A percentile compares a stretch with the other conserved stretches of the same genome.
Conservation (phyloP, 2,888 invertebrate genomes). For the Silvanus unidentatus region DNA sequence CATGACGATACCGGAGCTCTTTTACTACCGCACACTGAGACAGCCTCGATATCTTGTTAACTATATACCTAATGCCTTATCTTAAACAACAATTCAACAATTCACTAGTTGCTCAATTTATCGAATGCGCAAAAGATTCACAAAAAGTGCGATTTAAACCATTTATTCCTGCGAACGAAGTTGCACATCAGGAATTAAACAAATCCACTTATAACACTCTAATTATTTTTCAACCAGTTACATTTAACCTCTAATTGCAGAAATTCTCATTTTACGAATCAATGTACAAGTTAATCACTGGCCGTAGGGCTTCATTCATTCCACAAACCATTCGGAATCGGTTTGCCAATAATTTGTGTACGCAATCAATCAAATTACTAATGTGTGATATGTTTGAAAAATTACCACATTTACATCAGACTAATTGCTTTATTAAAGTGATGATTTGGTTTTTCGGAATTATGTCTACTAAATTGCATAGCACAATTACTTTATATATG, state of each 20-base stretch:
- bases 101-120: background rate
- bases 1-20: constrained; percentile 23
- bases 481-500: no score
- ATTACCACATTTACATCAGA: background rate
- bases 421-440: background rate
- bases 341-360: constrained; percentile 34
- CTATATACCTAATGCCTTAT: background rate
- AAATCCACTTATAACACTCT: no score
- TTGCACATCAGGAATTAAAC: no score
- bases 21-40: constrained; percentile 4
- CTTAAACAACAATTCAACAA: background rate
- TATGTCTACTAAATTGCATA: no score
- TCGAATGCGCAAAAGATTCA: no score
- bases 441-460: no score
- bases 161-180: no score
- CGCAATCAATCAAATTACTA: constrained; percentile 31
- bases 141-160: no score
- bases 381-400: background rate
- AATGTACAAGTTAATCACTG: constrained; percentile 41
- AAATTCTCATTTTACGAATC: constrained; percentile 46
- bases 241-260: constrained; percentile 32
- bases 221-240: background rate
- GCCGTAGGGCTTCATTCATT: constrained; percentile 35
- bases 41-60: background rate
- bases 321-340: constrained; percentile 17